These are phyloP conservation scores for Orestias chungarensis DNA, from an alignment of 2,797 vertebrate species.

Conservation along the genomic window DNA sequence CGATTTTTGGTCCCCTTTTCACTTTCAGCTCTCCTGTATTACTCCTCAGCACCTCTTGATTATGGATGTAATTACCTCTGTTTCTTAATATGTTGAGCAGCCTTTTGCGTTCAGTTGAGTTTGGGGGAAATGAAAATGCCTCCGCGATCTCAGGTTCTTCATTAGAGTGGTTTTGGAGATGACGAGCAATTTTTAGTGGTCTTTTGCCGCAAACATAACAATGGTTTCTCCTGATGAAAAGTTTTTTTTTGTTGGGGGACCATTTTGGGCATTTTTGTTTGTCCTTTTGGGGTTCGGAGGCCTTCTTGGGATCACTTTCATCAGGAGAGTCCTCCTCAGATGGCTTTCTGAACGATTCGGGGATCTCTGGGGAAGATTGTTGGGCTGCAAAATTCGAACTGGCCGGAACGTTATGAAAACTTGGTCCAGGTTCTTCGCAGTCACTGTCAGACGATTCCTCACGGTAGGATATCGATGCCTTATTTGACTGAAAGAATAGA, in stretches of 20 bases:
- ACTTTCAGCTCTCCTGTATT: conserved; percentile 47
- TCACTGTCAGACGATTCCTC: conserved; percentile 12
- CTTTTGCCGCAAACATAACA: conserved; percentile 57
- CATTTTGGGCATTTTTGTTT: neutral
- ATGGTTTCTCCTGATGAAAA: conserved; percentile 22
- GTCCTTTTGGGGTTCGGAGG: neutral
- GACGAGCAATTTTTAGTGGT: conserved; percentile 28
- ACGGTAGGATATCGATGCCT: neutral
- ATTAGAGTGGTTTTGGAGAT: conserved; percentile 32
- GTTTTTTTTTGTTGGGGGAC: fast-evolving
- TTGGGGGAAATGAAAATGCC: conserved; percentile 30
- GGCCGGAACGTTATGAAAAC: neutral
- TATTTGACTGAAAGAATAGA: conserved; percentile 15
- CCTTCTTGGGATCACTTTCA: neutral
- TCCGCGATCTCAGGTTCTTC: conserved; percentile 41
- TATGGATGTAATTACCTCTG: conserved; percentile 58
- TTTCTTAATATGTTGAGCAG: conserved; percentile 33
- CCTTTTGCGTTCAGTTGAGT: conserved; percentile 35
- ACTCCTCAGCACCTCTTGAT: conserved; percentile 44
- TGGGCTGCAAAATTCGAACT: neutral
- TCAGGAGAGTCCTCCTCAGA: neutral
- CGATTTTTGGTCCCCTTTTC: neutral
- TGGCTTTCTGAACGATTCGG: fast-evolving
- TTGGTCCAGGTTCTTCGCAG: neutral
- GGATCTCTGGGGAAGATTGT: conserved; percentile 2